Base-by-base conservation (phyloP, 92 coral and sea anemone species). In the Parazoanthus swiftii region DNA sequence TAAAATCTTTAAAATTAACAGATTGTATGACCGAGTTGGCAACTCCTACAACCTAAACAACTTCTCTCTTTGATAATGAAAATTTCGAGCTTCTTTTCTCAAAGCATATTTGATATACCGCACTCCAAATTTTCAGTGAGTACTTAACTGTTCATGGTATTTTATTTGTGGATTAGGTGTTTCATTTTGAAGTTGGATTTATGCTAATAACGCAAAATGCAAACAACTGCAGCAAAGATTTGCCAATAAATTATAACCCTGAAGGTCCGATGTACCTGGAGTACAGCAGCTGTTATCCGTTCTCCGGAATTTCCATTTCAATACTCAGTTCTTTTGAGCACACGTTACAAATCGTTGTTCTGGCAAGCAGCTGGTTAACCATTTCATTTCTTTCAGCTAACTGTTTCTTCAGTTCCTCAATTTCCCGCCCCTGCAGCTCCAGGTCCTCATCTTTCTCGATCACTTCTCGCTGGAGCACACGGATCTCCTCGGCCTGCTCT, bases 391-490 rank as follows among this genome's bases (percentile, higher is more conserved):
- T 90, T 65, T 95, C 93, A n/a, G 88, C 90, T 25, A 95, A 88
- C 54, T 95, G 92, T 73, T 91, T 86, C 81, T 92, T 93, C 8
- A 95, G 93, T 44, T 90, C 82, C 26, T 88, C 84, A 36, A 91
- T 85, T 83, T 95, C 98, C 14, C 86, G 89, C 21, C 56, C 79
- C 39, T 82, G 93, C 14, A 91, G 76, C 50, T 91, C 92, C 48
- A 95, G 81, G 63, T 95, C 98, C 67, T 92, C 86, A 73, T 95
- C 94, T 70, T 95, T 95, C 82, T 88, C 80, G 21, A 91, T 66
- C 46, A 93, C 56, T 43, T 91, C 92, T 50, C 88, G 90, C 82
- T 91, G 91, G 26, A 95, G 84, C 90, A 93, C 96, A 44, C 89
- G 83, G 50, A 95, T 93, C 84, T 95, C 94, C 75, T 90, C 86